Evolutionary conservation across 2,797 vertebrate species (phyloP).

Genomic region (Euphonia xanthogaster): DNA sequence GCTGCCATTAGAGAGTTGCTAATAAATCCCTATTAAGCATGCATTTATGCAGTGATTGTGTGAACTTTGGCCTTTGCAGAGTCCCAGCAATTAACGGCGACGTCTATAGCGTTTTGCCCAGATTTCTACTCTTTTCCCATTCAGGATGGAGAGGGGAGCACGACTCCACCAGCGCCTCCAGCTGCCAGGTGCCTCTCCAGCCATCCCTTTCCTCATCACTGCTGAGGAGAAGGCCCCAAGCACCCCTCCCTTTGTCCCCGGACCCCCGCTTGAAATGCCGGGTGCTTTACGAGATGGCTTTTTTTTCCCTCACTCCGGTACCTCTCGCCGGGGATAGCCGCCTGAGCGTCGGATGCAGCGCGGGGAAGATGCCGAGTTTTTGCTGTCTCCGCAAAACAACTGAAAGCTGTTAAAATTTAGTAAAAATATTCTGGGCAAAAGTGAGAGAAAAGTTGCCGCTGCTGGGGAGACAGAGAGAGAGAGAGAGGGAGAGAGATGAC

Average conservation of each 20-base stretch:
- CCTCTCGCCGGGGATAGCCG: neutral
- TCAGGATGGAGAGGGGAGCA: neutral
- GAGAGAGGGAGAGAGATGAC: conserved; percentile 49
- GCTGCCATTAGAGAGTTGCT: conserved; percentile 63
- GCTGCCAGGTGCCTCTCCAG: neutral
- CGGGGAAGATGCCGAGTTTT: neutral
- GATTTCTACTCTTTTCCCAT: neutral
- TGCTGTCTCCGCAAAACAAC: neutral
- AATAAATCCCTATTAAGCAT: conserved; percentile 73
- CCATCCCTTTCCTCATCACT: too few relatives aligned
- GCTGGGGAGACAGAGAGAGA: neutral
- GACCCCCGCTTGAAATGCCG: neutral
- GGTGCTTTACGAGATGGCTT: neutral
- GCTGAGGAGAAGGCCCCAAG: neutral
- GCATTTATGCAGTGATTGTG: conserved; percentile 75
- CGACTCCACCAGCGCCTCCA: neutral
- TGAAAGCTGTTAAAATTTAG: conserved; percentile 51
- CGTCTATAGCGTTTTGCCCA: neutral
- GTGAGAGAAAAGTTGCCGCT: conserved; percentile 57
- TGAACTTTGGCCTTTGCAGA: conserved; percentile 75
- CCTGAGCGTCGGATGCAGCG: neutral
- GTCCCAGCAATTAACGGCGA: conserved; percentile 70
- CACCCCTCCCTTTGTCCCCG: neutral
- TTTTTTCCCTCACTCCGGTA: neutral
- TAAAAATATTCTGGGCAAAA: conserved; percentile 56